Base-by-base conservation (phyloP, 2,113 vertebrate genomes). In the Pao palembangensis region DNA sequence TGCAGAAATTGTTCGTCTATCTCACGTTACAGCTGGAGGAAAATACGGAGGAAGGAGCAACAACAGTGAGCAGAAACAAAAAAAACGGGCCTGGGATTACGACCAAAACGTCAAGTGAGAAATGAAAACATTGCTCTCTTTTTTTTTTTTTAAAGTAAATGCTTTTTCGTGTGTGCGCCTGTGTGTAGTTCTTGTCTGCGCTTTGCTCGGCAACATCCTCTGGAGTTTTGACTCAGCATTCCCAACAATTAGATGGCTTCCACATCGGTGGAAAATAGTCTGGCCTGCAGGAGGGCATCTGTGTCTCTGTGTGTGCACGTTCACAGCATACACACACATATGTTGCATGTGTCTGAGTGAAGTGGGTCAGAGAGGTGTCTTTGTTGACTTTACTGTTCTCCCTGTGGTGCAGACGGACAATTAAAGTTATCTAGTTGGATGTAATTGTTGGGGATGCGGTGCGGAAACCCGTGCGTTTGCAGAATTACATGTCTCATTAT, bases 361-460 rank as follows among this genome's bases (percentile, higher is more conserved):
- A 76, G 57, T 31, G 43, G 55, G 58, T 50, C 0, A 28, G 68
- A 19, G 3, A 44, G 52, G 47, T 28, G 76, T 65, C 68, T 79
- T 54, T 49, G 28, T 63, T 61, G 59, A 64, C 44, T 84, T 85
- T 80, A 87, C 58, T 62, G 62, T 34, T 1, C 64, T 78, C 60
- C 80, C 78, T 44, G 55, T 18, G 49, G 84, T 56, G 77, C 62
- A 69, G 76, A 64, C 75, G 61, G 78, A 34, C 71, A 79, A 81
- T 83, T 83, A 16, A 8, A 16, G 44, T 8, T 38, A 83, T 75
- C 59, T 73, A 63, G 69, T 10, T 28, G 64, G 70, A 58, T 61
- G 71, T 84, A 78, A 81, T 81, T 85, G 80, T 71, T 60, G 58
- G 81, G 78, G 83, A 87, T 81, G 70, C 65, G 17, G 51, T 43